Percentiles rank a stretch among this genome's conserved stretches.
Conservation (phyloP, 2,797 vertebrate genomes). For the Phrynocephalus guinanensis region DNA sequence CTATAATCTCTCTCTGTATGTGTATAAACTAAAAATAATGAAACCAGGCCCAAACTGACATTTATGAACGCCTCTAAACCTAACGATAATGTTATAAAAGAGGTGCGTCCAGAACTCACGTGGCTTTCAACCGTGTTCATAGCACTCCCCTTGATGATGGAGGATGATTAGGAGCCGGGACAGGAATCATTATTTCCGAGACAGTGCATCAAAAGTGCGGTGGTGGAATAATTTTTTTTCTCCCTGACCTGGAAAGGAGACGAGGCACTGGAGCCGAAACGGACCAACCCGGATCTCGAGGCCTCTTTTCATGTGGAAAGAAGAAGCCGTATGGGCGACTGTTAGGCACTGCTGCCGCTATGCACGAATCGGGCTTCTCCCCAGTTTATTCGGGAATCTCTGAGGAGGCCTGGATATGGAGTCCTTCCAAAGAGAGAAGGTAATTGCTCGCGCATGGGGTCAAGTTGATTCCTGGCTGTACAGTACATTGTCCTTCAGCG, state of each 20-base stretch:
- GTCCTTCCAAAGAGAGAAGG: constrained; percentile 52
- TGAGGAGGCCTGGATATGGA: constrained; percentile 45
- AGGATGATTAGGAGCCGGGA: constrained; percentile 49
- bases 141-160: constrained; percentile 58
- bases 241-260: constrained; percentile 31
- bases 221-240: constrained; percentile 53
- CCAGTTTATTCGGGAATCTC: constrained; percentile 57
- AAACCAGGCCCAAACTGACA: constrained; percentile 42
- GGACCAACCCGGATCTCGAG: constrained; percentile 47
- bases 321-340: constrained; percentile 10
- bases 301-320: constrained; percentile 46
- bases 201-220: constrained; percentile 53
- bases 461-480: too few relatives aligned
- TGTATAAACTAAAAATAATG: not conserved
- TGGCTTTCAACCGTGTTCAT: not conserved
- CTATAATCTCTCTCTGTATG: too few relatives aligned
- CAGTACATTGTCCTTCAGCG: too few relatives aligned
- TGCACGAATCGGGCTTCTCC: constrained; percentile 46
- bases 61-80: constrained; percentile 63
- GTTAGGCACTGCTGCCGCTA: constrained; percentile 34
- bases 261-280: constrained; percentile 48
- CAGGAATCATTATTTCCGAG: constrained; percentile 57
- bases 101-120: not conserved
- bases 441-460: too few relatives aligned
- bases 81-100: constrained; percentile 36